A percentile compares a stretch with the other conserved stretches of the same genome.
phyloP scores from a whole-genome alignment of 2,888 invertebrate genomes.

The Volucella inanis region DNA sequence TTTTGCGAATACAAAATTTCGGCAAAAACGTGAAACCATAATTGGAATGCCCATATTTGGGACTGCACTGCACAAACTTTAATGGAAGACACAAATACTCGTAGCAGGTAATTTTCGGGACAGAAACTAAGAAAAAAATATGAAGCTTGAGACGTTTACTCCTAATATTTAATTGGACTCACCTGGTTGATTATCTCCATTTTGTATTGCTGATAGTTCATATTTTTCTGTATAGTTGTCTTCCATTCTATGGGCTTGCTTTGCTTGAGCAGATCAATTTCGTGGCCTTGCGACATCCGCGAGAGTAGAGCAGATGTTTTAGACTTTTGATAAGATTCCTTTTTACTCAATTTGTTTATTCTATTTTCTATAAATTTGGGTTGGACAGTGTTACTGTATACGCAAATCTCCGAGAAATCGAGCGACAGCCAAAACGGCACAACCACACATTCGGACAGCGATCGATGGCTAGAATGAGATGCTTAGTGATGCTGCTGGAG shows the following conservation, averaged over 20 bases:
- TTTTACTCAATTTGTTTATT: slow-evolving; percentile 30
- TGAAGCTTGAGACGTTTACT: too few species aligned
- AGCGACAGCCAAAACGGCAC: slow-evolving; percentile 16
- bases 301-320: slow-evolving; percentile 24
- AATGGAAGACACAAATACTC: too few species aligned
- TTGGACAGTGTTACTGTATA: slow-evolving; percentile 45
- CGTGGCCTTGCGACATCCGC: slow-evolving; percentile 71
- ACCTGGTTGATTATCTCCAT: slow-evolving; percentile 83
- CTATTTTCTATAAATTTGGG: slow-evolving; percentile 25
- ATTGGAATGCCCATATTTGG: background rate
- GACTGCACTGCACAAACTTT: too few species aligned
- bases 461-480: slow-evolving; percentile 47
- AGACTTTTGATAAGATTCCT: slow-evolving; percentile 22
- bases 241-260: slow-evolving; percentile 77
- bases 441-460: background rate
- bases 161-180: slow-evolving; percentile 54
- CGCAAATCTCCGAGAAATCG: slow-evolving; percentile 26
- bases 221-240: slow-evolving; percentile 59
- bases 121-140: too few species aligned
- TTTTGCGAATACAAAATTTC: background rate
- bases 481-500: slow-evolving; percentile 29
- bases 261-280: slow-evolving; percentile 79
- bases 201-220: slow-evolving; percentile 81
- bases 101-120: too few species aligned
- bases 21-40: slow-evolving; percentile 1